These are phyloP conservation scores for Phoeniculus purpureus DNA, from an alignment of 2,797 vertebrate species.

Conservation along the genomic window DNA sequence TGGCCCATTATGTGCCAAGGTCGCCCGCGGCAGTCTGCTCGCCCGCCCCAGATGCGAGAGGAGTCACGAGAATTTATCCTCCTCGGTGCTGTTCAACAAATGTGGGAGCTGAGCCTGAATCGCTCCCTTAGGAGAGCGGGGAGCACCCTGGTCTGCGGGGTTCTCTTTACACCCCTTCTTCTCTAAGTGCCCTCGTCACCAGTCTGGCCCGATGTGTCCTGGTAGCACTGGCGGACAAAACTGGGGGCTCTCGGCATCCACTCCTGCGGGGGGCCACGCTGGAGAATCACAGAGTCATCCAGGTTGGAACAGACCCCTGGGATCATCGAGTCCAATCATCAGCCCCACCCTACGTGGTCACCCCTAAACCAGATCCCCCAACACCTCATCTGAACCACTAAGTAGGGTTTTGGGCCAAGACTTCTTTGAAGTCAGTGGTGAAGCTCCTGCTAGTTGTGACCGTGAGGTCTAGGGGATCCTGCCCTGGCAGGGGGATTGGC, in stretches of 20 bases:
- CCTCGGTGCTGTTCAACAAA: neutral
- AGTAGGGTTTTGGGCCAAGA: neutral
- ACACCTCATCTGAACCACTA: no score
- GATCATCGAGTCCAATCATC: no score
- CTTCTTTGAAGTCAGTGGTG: no score
- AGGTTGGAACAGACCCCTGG: no score
- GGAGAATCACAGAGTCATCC: neutral
- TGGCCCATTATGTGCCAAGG: conserved; percentile 61
- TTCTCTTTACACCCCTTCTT: neutral
- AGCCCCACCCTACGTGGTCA: no score
- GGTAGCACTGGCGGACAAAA: neutral
- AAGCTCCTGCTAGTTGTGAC: no score
- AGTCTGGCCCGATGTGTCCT: fast-evolving
- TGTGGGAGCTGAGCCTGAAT: neutral
- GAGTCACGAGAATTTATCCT: neutral
- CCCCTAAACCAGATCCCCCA: no score
- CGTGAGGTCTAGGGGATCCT: no score
- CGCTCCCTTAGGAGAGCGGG: neutral
- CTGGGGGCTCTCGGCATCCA: fast-evolving
- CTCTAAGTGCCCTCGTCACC: neutral
- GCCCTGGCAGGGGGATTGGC: neutral
- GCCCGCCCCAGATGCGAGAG: neutral
- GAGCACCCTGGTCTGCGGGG: fast-evolving
- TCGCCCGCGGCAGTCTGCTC: neutral
- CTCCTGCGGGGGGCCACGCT: fast-evolving